Conservation (phyloP, 2,888 invertebrate species). For the Drosophila colorata region DNA sequence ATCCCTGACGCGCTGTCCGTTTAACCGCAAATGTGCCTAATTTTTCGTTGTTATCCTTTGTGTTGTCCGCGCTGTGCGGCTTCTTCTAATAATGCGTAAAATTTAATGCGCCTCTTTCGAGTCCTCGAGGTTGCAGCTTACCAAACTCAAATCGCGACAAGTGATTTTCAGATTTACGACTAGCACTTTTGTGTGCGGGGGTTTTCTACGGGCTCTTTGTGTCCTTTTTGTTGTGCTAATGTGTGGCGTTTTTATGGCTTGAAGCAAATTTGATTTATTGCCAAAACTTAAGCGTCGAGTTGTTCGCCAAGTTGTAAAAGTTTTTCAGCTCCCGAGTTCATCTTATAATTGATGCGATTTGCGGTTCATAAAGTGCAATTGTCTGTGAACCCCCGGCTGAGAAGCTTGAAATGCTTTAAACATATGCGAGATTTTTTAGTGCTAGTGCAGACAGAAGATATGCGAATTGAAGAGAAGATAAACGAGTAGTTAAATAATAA, state of each 20-base stretch:
- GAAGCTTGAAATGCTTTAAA: constrained; percentile 24
- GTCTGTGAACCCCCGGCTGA: constrained; percentile 54
- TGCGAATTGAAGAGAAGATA: not conserved
- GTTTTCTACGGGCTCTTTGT: constrained; percentile 11
- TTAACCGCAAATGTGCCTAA: constrained; percentile 78
- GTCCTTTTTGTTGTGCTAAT: constrained; percentile 78
- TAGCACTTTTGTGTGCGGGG: constrained; percentile 28
- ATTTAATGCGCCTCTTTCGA: constrained; percentile 73
- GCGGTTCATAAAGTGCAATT: constrained; percentile 78
- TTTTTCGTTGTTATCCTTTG: constrained; percentile 76
- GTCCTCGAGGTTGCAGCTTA: constrained; percentile 41
- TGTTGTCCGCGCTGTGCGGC: constrained; percentile 34
- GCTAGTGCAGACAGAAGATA: not conserved
- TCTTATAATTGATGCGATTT: constrained; percentile 78
- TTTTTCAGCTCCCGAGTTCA: constrained; percentile 62
- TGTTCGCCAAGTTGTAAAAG: constrained; percentile 61
- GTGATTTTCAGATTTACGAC: constrained; percentile 84
- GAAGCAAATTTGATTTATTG: constrained; percentile 78
- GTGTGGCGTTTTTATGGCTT: constrained; percentile 72
- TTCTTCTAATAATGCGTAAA: constrained; percentile 80
- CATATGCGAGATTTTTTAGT: constrained; percentile 65
- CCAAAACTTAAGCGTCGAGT: constrained; percentile 65
- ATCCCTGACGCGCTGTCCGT: constrained; percentile 42
- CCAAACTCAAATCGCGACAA: constrained; percentile 75
- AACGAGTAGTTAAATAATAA: not conserved